Evolutionary conservation across 2,113 vertebrate genomes (phyloP), one percentile per base, ranked within the genome.

Genomic region (Phylloscopus trochilus): DNA sequence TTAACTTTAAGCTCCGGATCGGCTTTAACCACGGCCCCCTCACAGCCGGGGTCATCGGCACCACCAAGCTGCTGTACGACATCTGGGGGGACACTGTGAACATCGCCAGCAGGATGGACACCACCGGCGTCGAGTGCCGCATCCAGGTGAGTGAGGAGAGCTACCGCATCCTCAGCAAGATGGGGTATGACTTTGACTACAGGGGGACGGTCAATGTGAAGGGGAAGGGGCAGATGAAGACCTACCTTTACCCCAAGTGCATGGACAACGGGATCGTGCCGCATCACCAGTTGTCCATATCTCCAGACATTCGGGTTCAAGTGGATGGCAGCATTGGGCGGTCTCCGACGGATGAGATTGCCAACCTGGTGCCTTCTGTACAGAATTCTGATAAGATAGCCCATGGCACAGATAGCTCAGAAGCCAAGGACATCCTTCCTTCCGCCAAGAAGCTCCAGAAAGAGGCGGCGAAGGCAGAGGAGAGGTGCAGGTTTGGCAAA

Each of bases 31-130:
- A 99, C 0, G 99, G 99, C 9, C 99, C 99, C 6, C 97, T 99
- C 85, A 99, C 99, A 0, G 99, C 99, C 0, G 99, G 99, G 10
- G 99, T 99, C 87, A 99, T 99, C 1, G 99, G 99, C 97, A 99
- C 99, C 94, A 99, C 99, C 87, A 99, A 99, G 97, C 97, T 99
- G 92, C 93, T 99, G 17, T 99, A 99, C 0, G 99, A 99, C 97
- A 99, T 99, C 66, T 99, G 99, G 99, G 99, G 99, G 3, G 99
- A 99, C 98, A 99, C 99, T 0, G 99, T 99, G 90, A 99, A 99
- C 97, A 99, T 99, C 6, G 99, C 99, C 35, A 99, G 99, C 97
- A 98, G 99, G 56, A 99, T 99, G 99, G 99, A 99, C 98, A 99
- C 99, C 89, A 99, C 99, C 0, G 99, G 99, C 6, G 98, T 99